These are phyloP conservation scores for Malurus cyaneus DNA, from an alignment of 2,113 vertebrate genomes.

Conservation along the genomic window DNA sequence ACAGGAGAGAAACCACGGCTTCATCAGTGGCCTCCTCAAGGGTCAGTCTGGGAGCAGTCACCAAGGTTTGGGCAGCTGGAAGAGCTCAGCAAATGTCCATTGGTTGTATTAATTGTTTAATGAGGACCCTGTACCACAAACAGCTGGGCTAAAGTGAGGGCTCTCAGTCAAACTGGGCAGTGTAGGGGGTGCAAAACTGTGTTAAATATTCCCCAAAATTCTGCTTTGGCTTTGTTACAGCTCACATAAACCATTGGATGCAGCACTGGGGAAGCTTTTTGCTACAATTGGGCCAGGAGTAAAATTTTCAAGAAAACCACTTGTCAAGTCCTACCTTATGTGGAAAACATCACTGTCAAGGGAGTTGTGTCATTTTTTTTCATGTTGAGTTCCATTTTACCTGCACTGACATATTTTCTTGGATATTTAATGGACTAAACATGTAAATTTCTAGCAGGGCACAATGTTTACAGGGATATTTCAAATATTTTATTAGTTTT, in stretches of 20 bases:
- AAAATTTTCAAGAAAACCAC: neutral
- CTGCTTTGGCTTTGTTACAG: neutral
- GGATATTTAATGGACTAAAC: neutral
- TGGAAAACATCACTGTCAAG: rapidly evolving
- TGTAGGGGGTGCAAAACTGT: neutral
- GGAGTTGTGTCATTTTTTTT: neutral
- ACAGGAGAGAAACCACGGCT: neutral
- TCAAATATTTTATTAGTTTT: neutral
- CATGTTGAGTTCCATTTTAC: neutral
- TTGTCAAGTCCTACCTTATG: neutral
- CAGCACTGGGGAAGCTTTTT: neutral
- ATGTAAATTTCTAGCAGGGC: neutral
- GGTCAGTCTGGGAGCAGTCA: neutral
- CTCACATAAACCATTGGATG: neutral
- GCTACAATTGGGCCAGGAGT: neutral
- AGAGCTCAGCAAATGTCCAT: neutral
- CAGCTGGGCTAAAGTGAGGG: neutral
- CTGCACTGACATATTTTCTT: neutral
- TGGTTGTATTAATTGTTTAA: neutral
- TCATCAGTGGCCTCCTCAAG: neutral
- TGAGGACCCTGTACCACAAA: neutral
- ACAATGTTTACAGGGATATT: neutral
- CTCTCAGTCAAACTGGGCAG: neutral
- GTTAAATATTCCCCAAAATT: neutral
- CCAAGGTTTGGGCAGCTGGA: neutral